Conservation (phyloP, 1,140 invertebrate species). For the Drosophila subpulchrella region DNA sequence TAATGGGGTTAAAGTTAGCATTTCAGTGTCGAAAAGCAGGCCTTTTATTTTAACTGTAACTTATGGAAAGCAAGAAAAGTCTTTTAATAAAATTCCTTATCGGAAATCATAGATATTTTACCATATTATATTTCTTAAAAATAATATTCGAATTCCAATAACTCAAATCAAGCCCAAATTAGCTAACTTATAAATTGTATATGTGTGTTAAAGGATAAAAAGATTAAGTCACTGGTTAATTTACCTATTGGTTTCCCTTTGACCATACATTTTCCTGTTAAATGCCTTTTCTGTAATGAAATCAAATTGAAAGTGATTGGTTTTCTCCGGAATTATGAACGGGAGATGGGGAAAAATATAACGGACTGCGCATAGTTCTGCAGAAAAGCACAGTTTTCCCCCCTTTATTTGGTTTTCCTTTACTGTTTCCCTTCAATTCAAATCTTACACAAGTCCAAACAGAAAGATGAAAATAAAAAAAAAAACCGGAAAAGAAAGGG, state of each 20-base stretch:
- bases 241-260: not conserved
- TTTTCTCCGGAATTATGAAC: not conserved
- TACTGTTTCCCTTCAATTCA: not conserved
- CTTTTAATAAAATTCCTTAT: no score
- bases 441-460: slow-evolving; percentile 7
- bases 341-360: not conserved
- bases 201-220: not conserved
- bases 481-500: not conserved
- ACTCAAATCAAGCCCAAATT: no score
- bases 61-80: no score
- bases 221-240: not conserved
- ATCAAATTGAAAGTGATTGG: slow-evolving; percentile 7
- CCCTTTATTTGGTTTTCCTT: slow-evolving; percentile 1
- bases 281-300: slow-evolving; percentile 6
- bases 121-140: no score
- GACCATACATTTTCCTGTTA: not conserved
- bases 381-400: not conserved
- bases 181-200: no score
- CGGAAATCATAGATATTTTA: no score
- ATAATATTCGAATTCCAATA: no score
- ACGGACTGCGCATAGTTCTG: not conserved
- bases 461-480: not conserved
- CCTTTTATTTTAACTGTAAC: no score
- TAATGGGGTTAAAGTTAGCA: slow-evolving; percentile 2
- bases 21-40: not conserved